Evolutionary conservation across 2,797 vertebrate genomes (phyloP).

Genomic region (Poecilia gillii): DNA sequence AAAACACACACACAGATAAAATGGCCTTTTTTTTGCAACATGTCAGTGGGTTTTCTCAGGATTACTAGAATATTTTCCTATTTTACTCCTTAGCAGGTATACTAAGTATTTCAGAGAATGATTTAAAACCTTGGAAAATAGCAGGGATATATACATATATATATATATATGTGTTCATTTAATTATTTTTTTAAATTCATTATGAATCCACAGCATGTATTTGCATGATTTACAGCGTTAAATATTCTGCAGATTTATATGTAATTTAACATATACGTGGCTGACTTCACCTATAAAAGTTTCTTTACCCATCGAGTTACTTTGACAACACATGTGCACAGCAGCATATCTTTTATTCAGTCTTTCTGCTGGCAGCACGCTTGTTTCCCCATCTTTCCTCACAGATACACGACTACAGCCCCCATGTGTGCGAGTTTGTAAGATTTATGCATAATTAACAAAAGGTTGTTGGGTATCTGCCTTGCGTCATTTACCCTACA

Average conservation of each 20-base stretch:
- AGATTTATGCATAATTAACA: slow-evolving; percentile 42
- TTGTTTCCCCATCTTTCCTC: slow-evolving; percentile 36
- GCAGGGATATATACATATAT: slow-evolving; percentile 53
- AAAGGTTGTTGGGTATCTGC: slow-evolving; percentile 28
- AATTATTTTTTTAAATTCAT: slow-evolving; percentile 20
- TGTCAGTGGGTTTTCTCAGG: slow-evolving; percentile 69
- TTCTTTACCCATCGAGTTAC: slow-evolving; percentile 15
- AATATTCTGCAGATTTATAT: slow-evolving; percentile 35
- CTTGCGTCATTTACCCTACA: slow-evolving; percentile 43
- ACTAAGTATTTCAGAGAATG: slow-evolving; percentile 45
- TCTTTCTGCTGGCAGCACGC: slow-evolving; percentile 38
- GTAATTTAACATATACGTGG: slow-evolving; percentile 30
- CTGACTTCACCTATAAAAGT: slow-evolving; percentile 31
- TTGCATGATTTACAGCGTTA: slow-evolving; percentile 55
- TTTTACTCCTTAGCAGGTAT: slow-evolving; percentile 42
- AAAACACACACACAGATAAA: slow-evolving; percentile 32
- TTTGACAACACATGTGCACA: slow-evolving; percentile 21
- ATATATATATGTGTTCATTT: slow-evolving; percentile 50
- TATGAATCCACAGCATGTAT: slow-evolving; percentile 45
- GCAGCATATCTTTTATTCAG: slow-evolving; percentile 26
- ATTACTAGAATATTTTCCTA: slow-evolving; percentile 48
- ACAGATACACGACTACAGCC: slow-evolving; percentile 32
- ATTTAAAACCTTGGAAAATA: slow-evolving; percentile 72
- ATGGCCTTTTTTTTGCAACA: slow-evolving; percentile 58
- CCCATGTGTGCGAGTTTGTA: slow-evolving; percentile 51